These are phyloP conservation scores for Dicaeum eximium DNA, from an alignment of 2,113 vertebrate genomes.

Conservation along the genomic window DNA sequence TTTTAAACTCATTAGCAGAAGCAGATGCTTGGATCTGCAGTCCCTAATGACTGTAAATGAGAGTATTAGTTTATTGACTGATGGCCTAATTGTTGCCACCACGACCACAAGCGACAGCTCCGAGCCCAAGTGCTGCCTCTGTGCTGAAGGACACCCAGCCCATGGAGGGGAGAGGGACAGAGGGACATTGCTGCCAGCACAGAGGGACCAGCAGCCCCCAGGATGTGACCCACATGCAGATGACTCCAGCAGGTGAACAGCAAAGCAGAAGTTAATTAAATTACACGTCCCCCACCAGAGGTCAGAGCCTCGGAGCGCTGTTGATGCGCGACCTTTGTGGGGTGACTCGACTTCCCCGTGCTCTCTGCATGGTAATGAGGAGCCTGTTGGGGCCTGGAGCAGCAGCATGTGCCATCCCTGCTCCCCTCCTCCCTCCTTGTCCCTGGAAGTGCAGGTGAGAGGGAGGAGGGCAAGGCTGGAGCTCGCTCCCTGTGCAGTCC, in stretches of 20 bases:
- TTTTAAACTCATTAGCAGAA: conserved; percentile 50
- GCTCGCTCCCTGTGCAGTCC: neutral
- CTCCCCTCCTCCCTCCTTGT: neutral
- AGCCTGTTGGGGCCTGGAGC: neutral
- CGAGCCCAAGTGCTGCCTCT: neutral
- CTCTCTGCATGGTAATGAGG: neutral
- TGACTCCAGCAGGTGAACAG: neutral
- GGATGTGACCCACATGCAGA: neutral
- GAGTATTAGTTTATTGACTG: conserved; percentile 59
- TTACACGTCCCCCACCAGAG: neutral
- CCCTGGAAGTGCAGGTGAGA: neutral
- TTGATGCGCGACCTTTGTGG: neutral
- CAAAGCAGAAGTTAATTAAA: conserved; percentile 23
- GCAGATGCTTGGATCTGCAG: conserved; percentile 22
- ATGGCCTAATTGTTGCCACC: conserved; percentile 53
- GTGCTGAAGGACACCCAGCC: neutral
- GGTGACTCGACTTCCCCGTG: neutral
- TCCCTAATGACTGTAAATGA: conserved; percentile 60
- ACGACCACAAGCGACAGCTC: neutral
- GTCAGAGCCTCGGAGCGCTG: neutral
- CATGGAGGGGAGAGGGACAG: neutral
- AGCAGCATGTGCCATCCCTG: fast-evolving
- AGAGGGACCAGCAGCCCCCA: neutral
- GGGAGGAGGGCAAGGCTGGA: neutral
- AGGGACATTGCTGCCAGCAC: neutral